These are phyloP conservation scores for Macquaria australasica DNA, from an alignment of 2,113 vertebrate species.

Conservation along the genomic window DNA sequence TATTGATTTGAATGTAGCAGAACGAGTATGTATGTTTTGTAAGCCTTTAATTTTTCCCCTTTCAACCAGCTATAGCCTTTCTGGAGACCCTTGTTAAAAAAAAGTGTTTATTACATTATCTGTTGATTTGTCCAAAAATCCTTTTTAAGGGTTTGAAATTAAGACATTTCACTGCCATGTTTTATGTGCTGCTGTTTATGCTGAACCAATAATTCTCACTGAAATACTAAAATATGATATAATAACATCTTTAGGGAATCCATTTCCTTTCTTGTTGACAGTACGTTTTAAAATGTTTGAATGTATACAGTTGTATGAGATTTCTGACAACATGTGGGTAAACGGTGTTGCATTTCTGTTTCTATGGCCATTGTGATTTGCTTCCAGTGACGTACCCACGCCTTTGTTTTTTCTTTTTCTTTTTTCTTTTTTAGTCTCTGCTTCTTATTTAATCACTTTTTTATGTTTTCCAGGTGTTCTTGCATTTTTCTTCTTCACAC, in stretches of 20 bases:
- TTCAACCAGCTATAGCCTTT: background rate
- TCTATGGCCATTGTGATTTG: background rate
- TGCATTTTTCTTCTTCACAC: constrained; percentile 94
- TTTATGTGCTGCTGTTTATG: no score
- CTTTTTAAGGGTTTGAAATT: no score
- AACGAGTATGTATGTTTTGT: background rate
- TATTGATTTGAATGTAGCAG: background rate
- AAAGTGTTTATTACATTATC: background rate
- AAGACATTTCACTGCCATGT: background rate
- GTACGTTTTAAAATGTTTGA: background rate
- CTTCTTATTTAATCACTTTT: background rate
- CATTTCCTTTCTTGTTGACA: background rate
- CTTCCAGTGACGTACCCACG: background rate
- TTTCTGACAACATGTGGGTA: background rate
- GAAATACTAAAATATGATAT: no score
- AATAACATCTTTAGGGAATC: no score
- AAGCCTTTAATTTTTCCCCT: background rate
- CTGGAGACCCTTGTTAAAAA: background rate
- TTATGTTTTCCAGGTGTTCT: constrained; percentile 87
- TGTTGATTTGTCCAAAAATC: background rate
- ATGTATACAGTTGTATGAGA: background rate
- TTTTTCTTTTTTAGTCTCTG: background rate
- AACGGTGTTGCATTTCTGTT: background rate
- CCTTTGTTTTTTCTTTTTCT: background rate
- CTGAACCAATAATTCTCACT: no score